A percentile compares a stretch with the other conserved stretches of the same genome.
These are phyloP conservation scores for Chorisops tibialis DNA, from an alignment of 2,888 invertebrate species.

Conservation along the genomic window DNA sequence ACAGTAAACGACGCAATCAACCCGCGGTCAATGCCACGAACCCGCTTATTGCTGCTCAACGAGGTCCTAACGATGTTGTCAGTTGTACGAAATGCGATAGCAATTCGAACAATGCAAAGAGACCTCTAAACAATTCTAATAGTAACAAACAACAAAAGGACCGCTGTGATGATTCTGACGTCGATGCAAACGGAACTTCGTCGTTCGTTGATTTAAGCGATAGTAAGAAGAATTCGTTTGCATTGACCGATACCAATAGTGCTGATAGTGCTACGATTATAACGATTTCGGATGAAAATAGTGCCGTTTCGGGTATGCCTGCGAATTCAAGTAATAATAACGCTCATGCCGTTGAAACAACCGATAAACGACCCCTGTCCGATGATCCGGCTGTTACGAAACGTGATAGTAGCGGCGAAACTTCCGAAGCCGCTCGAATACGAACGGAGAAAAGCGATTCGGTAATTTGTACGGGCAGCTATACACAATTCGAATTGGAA, in stretches of 20 bases:
- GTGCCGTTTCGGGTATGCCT: not conserved
- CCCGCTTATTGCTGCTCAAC: too few relatives aligned
- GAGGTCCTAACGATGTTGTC: not conserved
- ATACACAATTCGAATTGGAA: conserved; percentile 31
- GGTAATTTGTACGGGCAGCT: conserved; percentile 32
- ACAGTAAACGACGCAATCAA: conserved; percentile 23
- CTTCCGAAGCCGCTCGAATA: conserved; percentile 24
- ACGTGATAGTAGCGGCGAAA: conserved; percentile 30
- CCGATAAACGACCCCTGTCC: conserved; percentile 27
- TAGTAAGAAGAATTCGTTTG: not conserved
- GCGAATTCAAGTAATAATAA: conserved; percentile 10
- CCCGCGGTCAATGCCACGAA: not conserved
- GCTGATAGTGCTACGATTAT: conserved; percentile 9
- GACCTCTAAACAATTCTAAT: conserved; percentile 1
- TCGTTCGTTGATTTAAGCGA: too few relatives aligned
- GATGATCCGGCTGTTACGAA: conserved; percentile 27
- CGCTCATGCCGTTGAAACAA: conserved; percentile 14
- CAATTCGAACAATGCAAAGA: conserved; percentile 11
- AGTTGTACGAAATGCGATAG: conserved; percentile 18
- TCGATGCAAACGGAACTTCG: too few relatives aligned
- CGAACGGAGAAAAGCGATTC: conserved; percentile 34
- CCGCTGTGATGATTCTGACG: not conserved
- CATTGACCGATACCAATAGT: conserved; percentile 1
- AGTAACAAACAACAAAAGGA: conserved; percentile 4
- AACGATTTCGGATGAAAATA: not conserved